A percentile compares a stretch with the other conserved stretches of the same genome.
Conservation (phyloP, 1,140 invertebrate species). For the Diorhabda carinulata region DNA sequence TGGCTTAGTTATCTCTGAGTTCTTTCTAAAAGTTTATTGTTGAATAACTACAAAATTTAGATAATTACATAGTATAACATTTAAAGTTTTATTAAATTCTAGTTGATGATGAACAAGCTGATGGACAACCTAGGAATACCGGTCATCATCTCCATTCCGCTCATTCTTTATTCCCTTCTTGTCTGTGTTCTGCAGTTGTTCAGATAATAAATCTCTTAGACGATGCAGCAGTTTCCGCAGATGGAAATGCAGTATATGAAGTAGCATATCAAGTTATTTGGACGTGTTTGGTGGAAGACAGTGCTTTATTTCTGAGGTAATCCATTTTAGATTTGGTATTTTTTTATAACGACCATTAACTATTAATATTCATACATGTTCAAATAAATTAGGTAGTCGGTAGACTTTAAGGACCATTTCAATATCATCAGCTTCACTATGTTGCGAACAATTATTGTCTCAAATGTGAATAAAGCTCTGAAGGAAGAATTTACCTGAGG, state of each 20-base stretch:
- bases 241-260: constrained; percentile 88
- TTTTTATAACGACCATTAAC: too few relatives aligned
- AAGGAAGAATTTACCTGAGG: too few relatives aligned
- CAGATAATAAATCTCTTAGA: constrained; percentile 93
- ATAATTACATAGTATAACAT: not conserved
- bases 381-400: too few relatives aligned
- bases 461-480: too few relatives aligned
- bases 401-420: too few relatives aligned
- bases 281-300: constrained; percentile 97
- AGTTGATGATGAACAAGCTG: constrained; percentile 64
- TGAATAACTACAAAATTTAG: too few relatives aligned
- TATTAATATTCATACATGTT: too few relatives aligned
- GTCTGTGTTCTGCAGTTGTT: constrained; percentile 89
- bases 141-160: constrained; percentile 83
- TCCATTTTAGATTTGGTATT: too few relatives aligned
- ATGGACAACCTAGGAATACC: constrained; percentile 62
- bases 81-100: constrained; percentile 3
- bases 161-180: constrained; percentile 94
- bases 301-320: constrained; percentile 71
- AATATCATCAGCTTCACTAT: too few relatives aligned
- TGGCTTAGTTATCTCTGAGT: too few relatives aligned
- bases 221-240: constrained; percentile 91
- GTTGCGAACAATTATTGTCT: too few relatives aligned
- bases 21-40: too few relatives aligned
- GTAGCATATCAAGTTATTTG: constrained; percentile 87